Evolutionary conservation across 1,140 invertebrate species (phyloP).

Genomic region (Aporrectodea caliginosa): DNA sequence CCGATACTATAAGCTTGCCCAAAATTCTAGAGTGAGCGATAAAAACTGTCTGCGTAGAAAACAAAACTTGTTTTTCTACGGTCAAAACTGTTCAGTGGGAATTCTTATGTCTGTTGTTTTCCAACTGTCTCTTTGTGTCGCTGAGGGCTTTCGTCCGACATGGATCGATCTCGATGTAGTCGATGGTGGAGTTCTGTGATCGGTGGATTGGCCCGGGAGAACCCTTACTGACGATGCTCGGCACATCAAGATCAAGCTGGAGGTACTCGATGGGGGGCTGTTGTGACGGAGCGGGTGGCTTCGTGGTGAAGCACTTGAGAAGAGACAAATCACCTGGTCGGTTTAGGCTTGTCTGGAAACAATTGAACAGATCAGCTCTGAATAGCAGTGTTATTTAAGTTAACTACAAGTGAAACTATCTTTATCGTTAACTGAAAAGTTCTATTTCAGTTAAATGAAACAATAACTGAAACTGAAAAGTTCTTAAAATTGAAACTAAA

Average conservation of each 20-base stretch:
- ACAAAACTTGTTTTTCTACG: no score
- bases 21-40: no score
- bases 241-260: neutral
- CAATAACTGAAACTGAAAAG: neutral
- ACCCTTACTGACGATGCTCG: neutral
- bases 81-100: no score
- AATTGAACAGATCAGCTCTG: neutral
- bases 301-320: neutral
- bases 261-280: neutral
- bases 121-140: neutral
- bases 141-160: neutral
- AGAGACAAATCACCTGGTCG: neutral
- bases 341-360: neutral
- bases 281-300: neutral
- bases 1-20: no score
- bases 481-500: neutral
- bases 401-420: no score
- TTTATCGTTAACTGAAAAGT: neutral
- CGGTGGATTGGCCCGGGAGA: neutral
- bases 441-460: neutral
- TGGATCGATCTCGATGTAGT: neutral
- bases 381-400: no score
- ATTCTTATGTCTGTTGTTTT: neutral
- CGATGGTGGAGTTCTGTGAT: neutral
- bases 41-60: no score